These are phyloP conservation scores for Germaria angustata DNA, from an alignment of 2,888 invertebrate genomes.

Conservation along the genomic window DNA sequence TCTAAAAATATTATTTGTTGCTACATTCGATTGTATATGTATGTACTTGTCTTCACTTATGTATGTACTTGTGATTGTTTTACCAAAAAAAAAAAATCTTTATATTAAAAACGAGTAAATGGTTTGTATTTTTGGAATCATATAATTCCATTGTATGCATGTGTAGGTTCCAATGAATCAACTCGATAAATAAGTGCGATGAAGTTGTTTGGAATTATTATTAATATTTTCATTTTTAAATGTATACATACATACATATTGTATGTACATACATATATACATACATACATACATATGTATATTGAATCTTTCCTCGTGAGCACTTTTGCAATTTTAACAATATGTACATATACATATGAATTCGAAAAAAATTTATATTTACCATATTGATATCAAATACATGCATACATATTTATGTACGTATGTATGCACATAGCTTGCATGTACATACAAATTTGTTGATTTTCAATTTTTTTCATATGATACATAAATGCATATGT, in stretches of 20 bases:
- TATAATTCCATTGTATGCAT: background rate
- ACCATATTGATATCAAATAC: constrained; percentile 23
- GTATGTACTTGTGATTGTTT: constrained; percentile 23
- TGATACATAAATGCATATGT: too few relatives aligned
- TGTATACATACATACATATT: background rate
- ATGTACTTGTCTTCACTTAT: constrained; percentile 33
- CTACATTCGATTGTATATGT: background rate
- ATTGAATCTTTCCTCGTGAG: background rate
- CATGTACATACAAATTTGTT: background rate
- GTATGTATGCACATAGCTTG: background rate
- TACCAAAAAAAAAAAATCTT: constrained; percentile 13
- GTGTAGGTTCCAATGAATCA: constrained; percentile 36
- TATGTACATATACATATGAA: constrained; percentile 10
- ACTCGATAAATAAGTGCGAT: constrained; percentile 47
- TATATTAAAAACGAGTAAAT: background rate
- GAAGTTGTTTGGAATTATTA: constrained; percentile 38
- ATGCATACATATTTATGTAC: background rate
- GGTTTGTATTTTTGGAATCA: constrained; percentile 41
- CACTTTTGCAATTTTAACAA: background rate
- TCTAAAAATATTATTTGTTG: constrained; percentile 62
- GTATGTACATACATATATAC: background rate
- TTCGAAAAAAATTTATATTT: constrained; percentile 12
- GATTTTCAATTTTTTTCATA: background rate
- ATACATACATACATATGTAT: background rate
- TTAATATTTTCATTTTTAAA: background rate